Evolutionary conservation across 2,888 invertebrate species (phyloP).

Genomic region (Hydriomena furcata): DNA sequence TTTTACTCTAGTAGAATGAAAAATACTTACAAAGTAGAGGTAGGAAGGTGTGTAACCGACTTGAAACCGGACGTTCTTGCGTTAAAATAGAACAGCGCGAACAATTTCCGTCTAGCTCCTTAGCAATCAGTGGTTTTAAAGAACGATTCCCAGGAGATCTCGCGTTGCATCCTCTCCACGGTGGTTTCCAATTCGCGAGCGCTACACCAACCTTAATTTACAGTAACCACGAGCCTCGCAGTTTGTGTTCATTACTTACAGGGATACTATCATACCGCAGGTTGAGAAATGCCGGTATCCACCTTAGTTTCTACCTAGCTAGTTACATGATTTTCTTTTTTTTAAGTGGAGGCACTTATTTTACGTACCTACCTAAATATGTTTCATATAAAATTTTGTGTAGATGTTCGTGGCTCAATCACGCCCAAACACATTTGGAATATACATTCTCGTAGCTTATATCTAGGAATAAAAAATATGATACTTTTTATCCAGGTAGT

Average conservation of each 20-base stretch:
- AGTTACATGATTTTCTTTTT: too few relatives aligned
- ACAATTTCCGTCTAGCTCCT: constrained; percentile 33
- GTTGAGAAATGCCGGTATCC: background rate
- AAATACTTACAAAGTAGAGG: background rate
- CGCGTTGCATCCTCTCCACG: constrained; percentile 45
- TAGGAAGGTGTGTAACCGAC: background rate
- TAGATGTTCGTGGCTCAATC: too few relatives aligned
- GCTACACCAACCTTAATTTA: constrained; percentile 70
- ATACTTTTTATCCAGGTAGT: too few relatives aligned
- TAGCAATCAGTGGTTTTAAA: constrained; percentile 54
- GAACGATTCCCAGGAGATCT: constrained; percentile 53
- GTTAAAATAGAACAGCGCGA: constrained; percentile 16
- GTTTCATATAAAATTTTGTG: too few relatives aligned
- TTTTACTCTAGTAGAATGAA: background rate
- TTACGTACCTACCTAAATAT: too few relatives aligned
- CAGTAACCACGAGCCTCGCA: constrained; percentile 73
- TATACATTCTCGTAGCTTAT: too few relatives aligned
- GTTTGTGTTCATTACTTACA: constrained; percentile 80
- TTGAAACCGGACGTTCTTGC: constrained; percentile 8
- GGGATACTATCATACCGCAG: constrained; percentile 51
- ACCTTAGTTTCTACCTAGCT: background rate
- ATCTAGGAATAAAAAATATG: too few relatives aligned
- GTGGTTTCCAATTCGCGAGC: constrained; percentile 60
- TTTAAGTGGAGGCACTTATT: too few relatives aligned
- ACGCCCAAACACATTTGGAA: too few relatives aligned